Base-by-base conservation (phyloP, 2,797 vertebrate genomes). In the Centropyge bicolor region DNA sequence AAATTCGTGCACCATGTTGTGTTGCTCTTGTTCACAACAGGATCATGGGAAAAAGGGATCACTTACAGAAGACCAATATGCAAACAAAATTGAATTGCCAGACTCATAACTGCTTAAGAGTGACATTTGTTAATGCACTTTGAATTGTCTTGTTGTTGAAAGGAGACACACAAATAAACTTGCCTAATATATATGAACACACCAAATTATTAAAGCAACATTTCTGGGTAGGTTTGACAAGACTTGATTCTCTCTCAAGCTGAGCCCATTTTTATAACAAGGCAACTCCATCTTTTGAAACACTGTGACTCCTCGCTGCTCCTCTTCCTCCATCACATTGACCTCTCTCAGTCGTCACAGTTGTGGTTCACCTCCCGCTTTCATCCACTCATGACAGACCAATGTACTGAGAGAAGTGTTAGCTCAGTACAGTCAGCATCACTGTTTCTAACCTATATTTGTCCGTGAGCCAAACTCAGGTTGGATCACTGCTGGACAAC, bases 271-370 rank as follows among this genome's bases (percentile, higher is more conserved):
- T 49, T 60, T 11, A 20, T 35, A 8, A 64, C 40, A 36, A 46
- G 2, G 46, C 56, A 52, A 13, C 46, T 8, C 16, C 5, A 11
- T 14, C 38, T 46, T 57, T 27, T 56, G 27, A 56, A 63, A 22
- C 40, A n/a, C 24, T 8, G 11, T 63, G 49, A 49, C 16, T 63
- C 11, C 55, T 61, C 3, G 19, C 20, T 61, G 40, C 19, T 22
- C 27, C 27, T 43, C 65, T 22, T 36, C 14, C 35, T 60, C 46
- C 5, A 5, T 6, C 56, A 20, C 14, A 22, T 61, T 62, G 70
- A 72, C 57, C 57, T 72, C 36, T 61, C 36, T 52, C 11, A 60
- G 6, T 20, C n/a, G 27, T n/a, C 24, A 31, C 55, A 59, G 27
- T 17, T 68, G 65, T 38, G 38, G 55, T 48, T 38, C 12, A 38